Conservation (phyloP, 2,113 vertebrate species). For the Lepus europaeus region DNA sequence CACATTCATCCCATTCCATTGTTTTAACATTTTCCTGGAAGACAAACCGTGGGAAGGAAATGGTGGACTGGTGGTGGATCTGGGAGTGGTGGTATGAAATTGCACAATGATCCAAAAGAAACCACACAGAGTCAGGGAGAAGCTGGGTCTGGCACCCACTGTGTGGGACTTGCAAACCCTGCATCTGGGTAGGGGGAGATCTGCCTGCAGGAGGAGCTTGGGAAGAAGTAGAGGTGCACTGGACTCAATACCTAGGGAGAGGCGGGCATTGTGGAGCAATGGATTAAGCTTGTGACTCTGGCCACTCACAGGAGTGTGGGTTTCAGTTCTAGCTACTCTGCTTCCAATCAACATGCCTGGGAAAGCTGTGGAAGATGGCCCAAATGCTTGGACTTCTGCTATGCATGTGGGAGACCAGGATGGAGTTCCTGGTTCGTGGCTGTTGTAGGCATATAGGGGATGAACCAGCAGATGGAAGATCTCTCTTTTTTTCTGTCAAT, state of each 20-base stretch:
- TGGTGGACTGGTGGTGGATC: not conserved
- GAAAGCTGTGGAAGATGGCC: no score
- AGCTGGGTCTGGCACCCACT: not conserved
- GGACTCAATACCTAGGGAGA: not conserved
- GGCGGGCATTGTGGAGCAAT: no score
- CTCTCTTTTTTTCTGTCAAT: no score
- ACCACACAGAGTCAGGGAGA: not conserved
- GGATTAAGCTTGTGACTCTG: no score
- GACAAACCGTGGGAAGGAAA: not conserved
- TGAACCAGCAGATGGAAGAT: no score
- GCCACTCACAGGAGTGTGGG: no score
- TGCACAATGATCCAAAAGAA: not conserved
- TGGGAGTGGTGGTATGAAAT: not conserved
- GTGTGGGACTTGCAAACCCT: fast-evolving
- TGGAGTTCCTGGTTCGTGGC: no score
- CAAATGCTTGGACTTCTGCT: no score
- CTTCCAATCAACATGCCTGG: no score
- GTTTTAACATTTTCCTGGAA: not conserved
- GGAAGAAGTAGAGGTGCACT: not conserved
- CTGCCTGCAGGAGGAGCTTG: not conserved
- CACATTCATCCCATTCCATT: not conserved
- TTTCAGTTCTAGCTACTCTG: no score
- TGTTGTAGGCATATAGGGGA: no score
- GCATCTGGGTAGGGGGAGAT: not conserved
- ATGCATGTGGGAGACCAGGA: no score